Evolutionary conservation across 1,140 invertebrate species (phyloP), one percentile per base, ranked within the genome.

Genomic region (Anastrepha ludens): DNA sequence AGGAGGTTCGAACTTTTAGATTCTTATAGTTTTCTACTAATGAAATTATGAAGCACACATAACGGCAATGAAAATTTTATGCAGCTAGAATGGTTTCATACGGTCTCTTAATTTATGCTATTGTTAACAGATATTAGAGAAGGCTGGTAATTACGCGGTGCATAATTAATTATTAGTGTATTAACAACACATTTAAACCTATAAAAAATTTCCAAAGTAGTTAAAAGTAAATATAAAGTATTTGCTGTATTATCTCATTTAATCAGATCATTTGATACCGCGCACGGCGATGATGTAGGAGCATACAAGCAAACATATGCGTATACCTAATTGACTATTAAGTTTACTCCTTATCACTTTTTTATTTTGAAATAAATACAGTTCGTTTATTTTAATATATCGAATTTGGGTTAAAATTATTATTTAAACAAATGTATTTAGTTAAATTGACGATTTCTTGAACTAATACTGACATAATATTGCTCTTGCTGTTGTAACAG

Each of bases 321-420:
- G 44, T 55, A 50, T 55, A 55, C 55, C 74, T 55, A 74, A 74
- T 47, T 74, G 74, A 81, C 74, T n/a, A 81, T 81, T 50, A 55
- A 81, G 74, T 81, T 81, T 81, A 81, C 9, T 74, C 44, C 47
- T 74, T 55, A 55, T 55, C 17, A 50, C 74, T 81, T 78, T 78
- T 81, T 81, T 81, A 58, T 81, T 81, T 81, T 81, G 74, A 81
- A 81, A 81, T 81, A 81, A 81, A 81, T 81, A 81, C 74, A 81
- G 17, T 55, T 55, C 44, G 55, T 58, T 81, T 81, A 81, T 81
- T 81, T 81, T 55, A 81, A 81, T 81, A 55, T 67, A 41, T 81
- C 29, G 29, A 29, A 29, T 29, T 29, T 29, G 29, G 29, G 29
- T 29, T 29, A 29, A 29, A 29, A 29, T 29, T 29, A 29, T 29